These are phyloP conservation scores for Nasonia longicornis DNA, from an alignment of 1,140 invertebrate genomes.

Conservation along the genomic window DNA sequence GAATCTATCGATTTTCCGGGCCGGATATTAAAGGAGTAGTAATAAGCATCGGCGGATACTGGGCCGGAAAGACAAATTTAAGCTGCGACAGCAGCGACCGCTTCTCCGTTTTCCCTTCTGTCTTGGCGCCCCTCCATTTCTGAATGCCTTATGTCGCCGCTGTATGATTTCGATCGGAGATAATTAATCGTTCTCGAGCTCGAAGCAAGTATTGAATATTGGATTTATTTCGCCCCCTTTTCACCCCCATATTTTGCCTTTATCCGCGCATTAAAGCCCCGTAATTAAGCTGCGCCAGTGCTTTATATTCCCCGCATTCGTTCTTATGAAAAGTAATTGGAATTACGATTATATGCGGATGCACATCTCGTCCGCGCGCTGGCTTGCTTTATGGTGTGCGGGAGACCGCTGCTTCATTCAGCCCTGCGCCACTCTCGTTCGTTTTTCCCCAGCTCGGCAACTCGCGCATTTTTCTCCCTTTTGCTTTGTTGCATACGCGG, in stretches of 20 bases:
- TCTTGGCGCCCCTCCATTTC: neutral
- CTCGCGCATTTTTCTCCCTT: neutral
- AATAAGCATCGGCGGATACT: conserved; percentile 42
- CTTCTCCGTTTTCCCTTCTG: neutral
- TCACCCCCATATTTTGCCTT: conserved; percentile 29
- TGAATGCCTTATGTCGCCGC: neutral
- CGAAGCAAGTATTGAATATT: conserved; percentile 35
- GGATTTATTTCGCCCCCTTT: conserved; percentile 28
- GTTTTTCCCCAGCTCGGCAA: neutral
- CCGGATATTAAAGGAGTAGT: conserved; percentile 47
- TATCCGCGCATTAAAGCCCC: conserved; percentile 30
- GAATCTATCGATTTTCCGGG: conserved; percentile 37
- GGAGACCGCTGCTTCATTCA: neutral
- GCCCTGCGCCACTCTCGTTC: neutral
- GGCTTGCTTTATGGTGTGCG: neutral
- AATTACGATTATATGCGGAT: conserved; percentile 44
- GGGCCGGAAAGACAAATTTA: conserved; percentile 33
- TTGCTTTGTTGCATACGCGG: neutral
- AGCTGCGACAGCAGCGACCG: neutral
- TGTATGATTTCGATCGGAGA: neutral
- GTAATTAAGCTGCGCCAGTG: conserved; percentile 32
- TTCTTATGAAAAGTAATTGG: conserved; percentile 44
- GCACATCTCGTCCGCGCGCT: neutral
- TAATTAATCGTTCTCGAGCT: too few relatives aligned
- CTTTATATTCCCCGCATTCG: conserved; percentile 40